Percentiles rank a stretch among this genome's conserved stretches.
Evolutionary conservation across 2,797 vertebrate genomes (phyloP).

Genomic region (Spea hammondii): DNA sequence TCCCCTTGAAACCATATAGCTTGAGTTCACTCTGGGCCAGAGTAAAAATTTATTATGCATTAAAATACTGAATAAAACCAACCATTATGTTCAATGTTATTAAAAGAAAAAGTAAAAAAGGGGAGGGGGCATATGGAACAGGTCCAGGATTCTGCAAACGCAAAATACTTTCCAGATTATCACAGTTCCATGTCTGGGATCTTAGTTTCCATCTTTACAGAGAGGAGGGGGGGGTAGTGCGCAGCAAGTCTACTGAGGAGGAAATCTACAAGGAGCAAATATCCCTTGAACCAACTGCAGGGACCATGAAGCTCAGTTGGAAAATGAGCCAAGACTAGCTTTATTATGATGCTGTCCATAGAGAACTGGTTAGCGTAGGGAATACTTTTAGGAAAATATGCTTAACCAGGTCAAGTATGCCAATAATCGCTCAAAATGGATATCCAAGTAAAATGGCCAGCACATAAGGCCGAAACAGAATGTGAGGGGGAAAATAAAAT

Average conservation of each 20-base stretch:
- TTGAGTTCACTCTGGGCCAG: conserved; percentile 37
- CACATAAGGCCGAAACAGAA: too few relatives aligned
- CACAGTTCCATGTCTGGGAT: conserved; percentile 36
- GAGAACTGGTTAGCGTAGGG: too few relatives aligned
- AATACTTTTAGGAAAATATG: too few relatives aligned
- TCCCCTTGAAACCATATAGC: conserved; percentile 2
- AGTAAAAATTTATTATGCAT: conserved; percentile 20
- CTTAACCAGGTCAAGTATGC: too few relatives aligned
- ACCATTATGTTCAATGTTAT: not conserved
- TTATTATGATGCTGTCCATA: too few relatives aligned
- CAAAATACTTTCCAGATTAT: conserved; percentile 28
- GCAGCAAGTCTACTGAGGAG: conserved; percentile 5
- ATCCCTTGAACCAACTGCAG: not conserved
- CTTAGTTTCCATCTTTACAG: conserved; percentile 18
- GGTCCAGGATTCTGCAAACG: conserved; percentile 37
- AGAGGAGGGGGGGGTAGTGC: not conserved
- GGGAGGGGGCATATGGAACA: conserved; percentile 32
- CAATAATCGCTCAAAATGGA: too few relatives aligned
- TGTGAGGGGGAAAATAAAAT: too few relatives aligned
- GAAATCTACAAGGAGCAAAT: not conserved
- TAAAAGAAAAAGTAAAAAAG: conserved; percentile 21
- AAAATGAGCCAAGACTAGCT: too few relatives aligned
- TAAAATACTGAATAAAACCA: conserved; percentile 38
- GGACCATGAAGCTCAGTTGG: not conserved
- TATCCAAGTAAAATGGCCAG: too few relatives aligned